These are phyloP conservation scores for Bombus confusus DNA, from an alignment of 1,140 invertebrate species.

Conservation along the genomic window DNA sequence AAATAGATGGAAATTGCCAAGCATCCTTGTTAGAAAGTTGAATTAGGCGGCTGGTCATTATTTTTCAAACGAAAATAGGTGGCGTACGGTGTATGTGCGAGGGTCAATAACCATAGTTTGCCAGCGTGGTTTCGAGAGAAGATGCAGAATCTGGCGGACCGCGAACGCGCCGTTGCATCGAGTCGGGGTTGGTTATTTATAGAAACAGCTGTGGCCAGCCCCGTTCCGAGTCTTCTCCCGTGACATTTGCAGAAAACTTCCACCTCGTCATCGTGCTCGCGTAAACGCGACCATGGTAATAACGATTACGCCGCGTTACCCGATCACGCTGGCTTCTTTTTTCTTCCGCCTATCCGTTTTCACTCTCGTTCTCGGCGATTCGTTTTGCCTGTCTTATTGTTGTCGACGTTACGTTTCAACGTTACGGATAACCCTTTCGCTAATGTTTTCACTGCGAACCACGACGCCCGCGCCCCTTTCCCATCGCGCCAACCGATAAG, in stretches of 20 bases:
- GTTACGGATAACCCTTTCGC: background rate
- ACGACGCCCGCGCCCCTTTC: background rate
- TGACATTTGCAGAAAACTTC: conserved; percentile 73
- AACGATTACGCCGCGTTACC: conserved; percentile 63
- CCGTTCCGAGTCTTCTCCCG: conserved; percentile 59
- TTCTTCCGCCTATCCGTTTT: conserved; percentile 17
- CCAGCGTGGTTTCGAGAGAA: conserved; percentile 66
- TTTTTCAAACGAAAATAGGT: conserved; percentile 66
- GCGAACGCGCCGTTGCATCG: conserved; percentile 76
- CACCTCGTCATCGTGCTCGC: conserved; percentile 62
- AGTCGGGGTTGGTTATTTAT: conserved; percentile 78
- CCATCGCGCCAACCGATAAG: background rate
- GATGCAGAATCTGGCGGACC: conserved; percentile 72
- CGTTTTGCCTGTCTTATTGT: background rate
- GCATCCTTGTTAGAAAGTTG: conserved; percentile 31
- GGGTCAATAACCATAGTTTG: conserved; percentile 80
- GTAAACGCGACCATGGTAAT: conserved; percentile 56
- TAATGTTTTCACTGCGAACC: background rate
- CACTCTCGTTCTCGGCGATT: background rate
- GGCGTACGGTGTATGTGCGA: conserved; percentile 62
- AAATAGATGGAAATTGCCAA: background rate
- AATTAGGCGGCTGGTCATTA: conserved; percentile 59
- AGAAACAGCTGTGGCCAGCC: conserved; percentile 77
- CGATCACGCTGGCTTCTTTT: conserved; percentile 28
- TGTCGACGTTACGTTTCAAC: background rate